These are phyloP conservation scores for Mesitornis unicolor DNA, from an alignment of 2,113 vertebrate species.

Conservation along the genomic window DNA sequence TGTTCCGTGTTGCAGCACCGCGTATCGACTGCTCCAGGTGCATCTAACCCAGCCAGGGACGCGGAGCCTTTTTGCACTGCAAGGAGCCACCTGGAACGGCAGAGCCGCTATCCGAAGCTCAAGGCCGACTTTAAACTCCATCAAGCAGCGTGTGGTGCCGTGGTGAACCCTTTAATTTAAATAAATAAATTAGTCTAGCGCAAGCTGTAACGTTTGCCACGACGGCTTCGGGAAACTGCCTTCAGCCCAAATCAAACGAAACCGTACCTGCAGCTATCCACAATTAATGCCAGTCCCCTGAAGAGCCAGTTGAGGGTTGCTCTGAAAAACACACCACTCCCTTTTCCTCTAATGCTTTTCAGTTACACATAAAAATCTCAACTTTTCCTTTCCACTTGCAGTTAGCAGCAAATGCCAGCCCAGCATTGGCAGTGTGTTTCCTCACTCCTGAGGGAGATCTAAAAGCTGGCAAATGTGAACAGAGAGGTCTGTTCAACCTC, in stretches of 20 bases:
- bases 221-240: neutral
- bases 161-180: fast-evolving
- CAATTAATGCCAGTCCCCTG: fast-evolving
- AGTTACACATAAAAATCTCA: fast-evolving
- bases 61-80: fast-evolving
- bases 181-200: neutral
- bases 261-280: fast-evolving
- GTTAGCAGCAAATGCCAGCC: neutral
- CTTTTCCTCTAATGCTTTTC: neutral
- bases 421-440: no score
- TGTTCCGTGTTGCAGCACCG: neutral
- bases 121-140: no score
- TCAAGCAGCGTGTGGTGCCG: fast-evolving
- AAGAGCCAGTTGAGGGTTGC: fast-evolving
- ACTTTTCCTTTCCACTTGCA: fast-evolving
- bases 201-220: fast-evolving
- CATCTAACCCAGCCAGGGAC: no score
- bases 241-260: fast-evolving
- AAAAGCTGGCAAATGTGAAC: neutral
- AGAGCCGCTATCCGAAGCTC: neutral
- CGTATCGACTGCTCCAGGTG: neutral
- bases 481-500: fast-evolving
- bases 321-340: fast-evolving
- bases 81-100: neutral
- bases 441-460: neutral